A percentile compares a stretch with the other conserved stretches of the same genome.
phyloP scores from a whole-genome alignment of 1,140 invertebrate genomes.

The Pseudomyrmex pallidus region DNA sequence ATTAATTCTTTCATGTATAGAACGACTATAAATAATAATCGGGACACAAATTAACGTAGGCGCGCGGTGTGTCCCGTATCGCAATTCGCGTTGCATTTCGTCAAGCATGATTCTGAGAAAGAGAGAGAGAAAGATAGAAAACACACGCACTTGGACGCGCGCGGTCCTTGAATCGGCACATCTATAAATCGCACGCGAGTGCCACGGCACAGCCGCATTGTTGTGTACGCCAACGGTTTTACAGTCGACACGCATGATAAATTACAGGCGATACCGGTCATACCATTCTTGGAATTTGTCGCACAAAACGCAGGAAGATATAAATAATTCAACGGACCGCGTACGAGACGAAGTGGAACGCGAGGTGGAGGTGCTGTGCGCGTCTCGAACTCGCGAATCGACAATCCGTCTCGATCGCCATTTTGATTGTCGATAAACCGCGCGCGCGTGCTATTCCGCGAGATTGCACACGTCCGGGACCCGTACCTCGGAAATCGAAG shows the following conservation, averaged over 20 bases:
- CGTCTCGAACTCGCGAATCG: constrained; percentile 17
- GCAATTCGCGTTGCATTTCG: constrained; percentile 44
- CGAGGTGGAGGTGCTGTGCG: not conserved
- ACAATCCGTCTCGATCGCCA: not conserved
- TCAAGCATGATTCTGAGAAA: constrained; percentile 33
- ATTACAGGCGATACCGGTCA: constrained; percentile 32
- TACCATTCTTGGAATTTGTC: constrained; percentile 55
- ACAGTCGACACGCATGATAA: constrained; percentile 56
- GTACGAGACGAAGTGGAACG: not conserved
- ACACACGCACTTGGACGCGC: constrained; percentile 35
- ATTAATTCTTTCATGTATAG: not conserved
- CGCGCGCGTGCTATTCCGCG: not conserved
- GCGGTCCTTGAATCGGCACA: constrained; percentile 43
- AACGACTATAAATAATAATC: not conserved
- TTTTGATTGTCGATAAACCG: not conserved
- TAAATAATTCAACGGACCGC: constrained; percentile 53
- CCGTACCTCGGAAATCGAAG: not conserved
- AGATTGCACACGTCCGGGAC: not conserved
- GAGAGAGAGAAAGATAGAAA: no score
- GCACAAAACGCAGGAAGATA: constrained; percentile 41
- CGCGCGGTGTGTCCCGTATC: not conserved
- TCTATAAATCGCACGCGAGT: constrained; percentile 51
- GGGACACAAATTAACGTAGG: not conserved
- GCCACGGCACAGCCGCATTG: constrained; percentile 24
- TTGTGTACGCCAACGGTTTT: constrained; percentile 42